Conservation (phyloP, 1,140 invertebrate genomes). For the Acromyrmex echinatior region DNA sequence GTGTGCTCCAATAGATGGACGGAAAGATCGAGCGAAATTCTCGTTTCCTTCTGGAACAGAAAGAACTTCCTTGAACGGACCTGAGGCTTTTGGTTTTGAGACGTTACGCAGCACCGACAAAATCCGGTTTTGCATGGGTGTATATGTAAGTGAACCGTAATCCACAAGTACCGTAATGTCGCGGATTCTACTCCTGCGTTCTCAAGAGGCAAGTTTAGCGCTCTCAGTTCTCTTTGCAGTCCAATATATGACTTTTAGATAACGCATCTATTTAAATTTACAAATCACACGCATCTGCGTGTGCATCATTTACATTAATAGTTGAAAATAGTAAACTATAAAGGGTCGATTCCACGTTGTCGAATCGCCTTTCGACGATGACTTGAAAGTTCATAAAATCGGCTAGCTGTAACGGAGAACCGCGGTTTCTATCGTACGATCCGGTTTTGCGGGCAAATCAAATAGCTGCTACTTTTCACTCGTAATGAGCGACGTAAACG, state of each 20-base stretch:
- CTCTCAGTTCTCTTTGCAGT: slow-evolving; percentile 1
- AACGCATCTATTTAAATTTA: neutral
- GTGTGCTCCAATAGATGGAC: slow-evolving; percentile 25
- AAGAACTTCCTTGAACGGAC: neutral
- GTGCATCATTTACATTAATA: neutral
- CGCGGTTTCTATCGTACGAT: slow-evolving; percentile 53
- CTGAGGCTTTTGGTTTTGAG: slow-evolving; percentile 18
- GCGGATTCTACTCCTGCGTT: neutral
- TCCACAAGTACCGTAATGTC: slow-evolving; percentile 56
- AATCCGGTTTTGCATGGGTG: slow-evolving; percentile 76
- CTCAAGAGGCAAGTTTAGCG: slow-evolving; percentile 14
- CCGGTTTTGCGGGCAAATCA: slow-evolving; percentile 57
- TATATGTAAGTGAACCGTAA: slow-evolving; percentile 74
- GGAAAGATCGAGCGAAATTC: neutral
- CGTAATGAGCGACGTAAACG: slow-evolving; percentile 22
- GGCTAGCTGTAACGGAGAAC: slow-evolving; percentile 42
- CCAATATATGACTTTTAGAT: neutral
- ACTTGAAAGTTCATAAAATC: slow-evolving; percentile 54
- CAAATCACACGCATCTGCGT: neutral
- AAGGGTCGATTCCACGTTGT: neutral
- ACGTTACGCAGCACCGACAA: neutral
- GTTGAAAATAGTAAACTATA: neutral
- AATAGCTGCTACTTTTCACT: slow-evolving; percentile 62
- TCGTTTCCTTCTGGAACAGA: slow-evolving; percentile 6
- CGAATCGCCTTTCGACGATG: neutral